phyloP scores from a whole-genome alignment of 2,113 vertebrate genomes.

The Trematocara nigrifrons region DNA sequence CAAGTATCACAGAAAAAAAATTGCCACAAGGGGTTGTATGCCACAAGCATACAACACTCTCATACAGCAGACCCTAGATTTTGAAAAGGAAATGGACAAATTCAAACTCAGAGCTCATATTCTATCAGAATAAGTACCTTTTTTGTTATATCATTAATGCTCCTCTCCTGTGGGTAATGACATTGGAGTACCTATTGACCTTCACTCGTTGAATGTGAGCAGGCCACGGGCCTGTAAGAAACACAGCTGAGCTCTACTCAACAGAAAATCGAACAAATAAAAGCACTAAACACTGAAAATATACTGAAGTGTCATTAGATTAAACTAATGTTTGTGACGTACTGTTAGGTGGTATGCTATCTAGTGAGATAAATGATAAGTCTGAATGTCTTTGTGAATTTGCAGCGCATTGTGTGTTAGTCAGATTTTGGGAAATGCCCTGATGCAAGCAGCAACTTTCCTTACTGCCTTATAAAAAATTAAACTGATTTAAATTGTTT shows the following conservation, averaged over 20 bases:
- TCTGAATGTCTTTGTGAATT: neutral
- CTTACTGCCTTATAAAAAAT: neutral
- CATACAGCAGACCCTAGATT: neutral
- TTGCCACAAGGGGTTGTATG: neutral
- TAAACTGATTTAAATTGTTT: neutral
- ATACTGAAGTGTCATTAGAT: constrained; percentile 5
- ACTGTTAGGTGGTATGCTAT: neutral
- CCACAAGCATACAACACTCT: neutral
- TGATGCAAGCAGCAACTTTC: neutral
- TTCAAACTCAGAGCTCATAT: neutral
- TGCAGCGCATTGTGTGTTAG: neutral
- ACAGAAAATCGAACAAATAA: neutral
- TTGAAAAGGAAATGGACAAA: neutral
- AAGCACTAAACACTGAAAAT: neutral
- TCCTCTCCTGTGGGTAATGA: neutral
- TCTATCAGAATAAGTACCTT: neutral
- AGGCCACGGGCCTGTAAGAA: neutral
- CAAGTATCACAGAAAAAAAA: neutral
- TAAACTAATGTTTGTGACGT: neutral
- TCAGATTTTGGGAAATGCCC: neutral
- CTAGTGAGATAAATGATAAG: neutral
- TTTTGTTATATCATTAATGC: neutral
- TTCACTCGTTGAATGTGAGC: neutral
- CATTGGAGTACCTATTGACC: neutral
- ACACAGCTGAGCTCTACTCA: neutral